Base-by-base conservation (phyloP, 2,888 invertebrate species). In the Sarcophaga carnaria region DNA sequence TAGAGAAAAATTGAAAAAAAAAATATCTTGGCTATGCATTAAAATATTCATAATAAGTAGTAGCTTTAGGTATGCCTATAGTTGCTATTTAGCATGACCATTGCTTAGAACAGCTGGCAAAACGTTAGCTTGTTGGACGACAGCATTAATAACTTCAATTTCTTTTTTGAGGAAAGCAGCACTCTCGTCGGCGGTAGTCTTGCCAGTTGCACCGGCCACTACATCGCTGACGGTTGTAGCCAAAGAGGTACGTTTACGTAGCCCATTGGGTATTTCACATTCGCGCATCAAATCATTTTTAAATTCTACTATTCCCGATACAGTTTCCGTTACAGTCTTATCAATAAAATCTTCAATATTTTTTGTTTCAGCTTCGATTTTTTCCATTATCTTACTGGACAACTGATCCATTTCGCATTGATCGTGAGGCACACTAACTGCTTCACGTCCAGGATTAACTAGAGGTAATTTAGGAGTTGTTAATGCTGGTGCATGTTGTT, bases 331-430 rank as follows among this genome's bases (percentile, higher is more conserved):
- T 78, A 93, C 93, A 91, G 93, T 93, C 92, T 93, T 94, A 92
- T 94, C 93, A 89, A 94, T 93, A 90, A 94, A 93, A 83, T 93
- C 94, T 90, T 94, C 93, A 90, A 94, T 93, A 89, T 93, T 94
- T 88, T 92, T 92, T 78, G 94, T 92, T 89, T 93, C 93, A 64
- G 92, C 91, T 86, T 93, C 93, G 82, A 93, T 91, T 86, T 93
- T 93, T 86, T 93, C 93, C 89, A 92, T 93, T 8, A 93, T 86
- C 80, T 93, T 93, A 88, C 90, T 92, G 17, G 93, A 93, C 89
- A 93, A 89, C 81, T 93, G 93, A 87, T 93, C 93, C 92, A 93
- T 93, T 90, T 93, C 93, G 88, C 92, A 93, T 80, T 93, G 93
- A 89, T 93, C 93, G 79, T 93, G 93, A 49, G 92, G 90, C 83